Percentiles rank a stretch among this genome's conserved stretches.
phyloP scores from a whole-genome alignment of 1,140 invertebrate genomes.

The Zaprionus lachaisei region DNA sequence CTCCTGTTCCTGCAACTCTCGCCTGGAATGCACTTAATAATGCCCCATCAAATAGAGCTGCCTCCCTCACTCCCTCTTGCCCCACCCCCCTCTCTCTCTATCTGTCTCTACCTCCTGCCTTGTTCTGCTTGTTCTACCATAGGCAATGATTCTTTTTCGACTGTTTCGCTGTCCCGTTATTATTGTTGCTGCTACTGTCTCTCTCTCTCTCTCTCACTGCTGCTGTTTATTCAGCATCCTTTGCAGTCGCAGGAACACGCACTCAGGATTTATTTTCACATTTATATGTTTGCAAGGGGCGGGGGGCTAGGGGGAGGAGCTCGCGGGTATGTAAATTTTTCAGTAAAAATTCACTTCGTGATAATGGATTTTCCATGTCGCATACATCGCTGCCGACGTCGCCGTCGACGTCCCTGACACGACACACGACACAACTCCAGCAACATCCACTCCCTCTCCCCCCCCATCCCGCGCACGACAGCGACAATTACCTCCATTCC shows the following conservation, averaged over 20 bases:
- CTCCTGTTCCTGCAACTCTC: not conserved
- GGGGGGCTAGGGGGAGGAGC: conserved; percentile 11
- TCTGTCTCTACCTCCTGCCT: not conserved
- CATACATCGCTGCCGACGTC: conserved; percentile 66
- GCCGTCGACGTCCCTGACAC: conserved; percentile 8
- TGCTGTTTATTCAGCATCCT: conserved; percentile 54
- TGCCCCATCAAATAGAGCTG: conserved; percentile 73
- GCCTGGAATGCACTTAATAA: conserved; percentile 64
- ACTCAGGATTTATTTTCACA: conserved; percentile 82
- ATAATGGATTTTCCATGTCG: conserved; percentile 82
- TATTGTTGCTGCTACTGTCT: conserved; percentile 16
- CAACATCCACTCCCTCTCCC: not conserved
- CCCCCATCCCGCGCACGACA: not conserved
- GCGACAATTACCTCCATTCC: conserved; percentile 73
- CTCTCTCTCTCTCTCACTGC: not conserved
- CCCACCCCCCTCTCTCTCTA: too few relatives aligned
- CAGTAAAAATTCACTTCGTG: conserved; percentile 82
- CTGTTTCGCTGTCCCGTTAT: conserved; percentile 17
- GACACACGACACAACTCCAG: not conserved
- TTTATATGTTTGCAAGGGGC: conserved; percentile 67
- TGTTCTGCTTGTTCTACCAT: conserved; percentile 48
- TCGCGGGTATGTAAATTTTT: conserved; percentile 79
- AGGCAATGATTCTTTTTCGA: conserved; percentile 39
- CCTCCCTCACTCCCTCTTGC: not conserved
- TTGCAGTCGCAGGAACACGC: conserved; percentile 57